These are phyloP conservation scores for Promerops cafer DNA, from an alignment of 2,113 vertebrate species.

Conservation along the genomic window DNA sequence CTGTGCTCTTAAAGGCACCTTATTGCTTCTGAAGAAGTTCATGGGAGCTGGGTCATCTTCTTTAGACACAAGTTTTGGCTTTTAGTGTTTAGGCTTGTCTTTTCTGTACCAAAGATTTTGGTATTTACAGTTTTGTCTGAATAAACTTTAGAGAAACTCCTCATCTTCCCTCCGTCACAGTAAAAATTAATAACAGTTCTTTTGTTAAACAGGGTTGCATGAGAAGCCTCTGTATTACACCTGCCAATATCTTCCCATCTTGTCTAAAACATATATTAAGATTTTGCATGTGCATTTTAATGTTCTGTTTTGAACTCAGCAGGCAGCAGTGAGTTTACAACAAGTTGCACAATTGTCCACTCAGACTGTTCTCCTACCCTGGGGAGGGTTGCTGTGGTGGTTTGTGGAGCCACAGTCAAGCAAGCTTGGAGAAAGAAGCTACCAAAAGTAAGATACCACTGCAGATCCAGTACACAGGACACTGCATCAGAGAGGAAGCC, in stretches of 20 bases:
- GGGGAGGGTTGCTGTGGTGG: fast-evolving
- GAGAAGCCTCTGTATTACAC: neutral
- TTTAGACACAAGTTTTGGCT: neutral
- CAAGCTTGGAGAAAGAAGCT: neutral
- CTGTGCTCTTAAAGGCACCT: fast-evolving
- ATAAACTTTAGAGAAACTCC: neutral
- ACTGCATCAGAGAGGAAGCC: fast-evolving
- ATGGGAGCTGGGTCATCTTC: neutral
- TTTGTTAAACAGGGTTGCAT: neutral
- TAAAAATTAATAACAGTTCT: neutral
- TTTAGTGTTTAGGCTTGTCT: neutral
- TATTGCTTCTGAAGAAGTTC: neutral
- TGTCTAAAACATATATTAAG: neutral
- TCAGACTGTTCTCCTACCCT: fast-evolving
- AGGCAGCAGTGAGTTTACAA: neutral
- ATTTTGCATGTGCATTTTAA: neutral
- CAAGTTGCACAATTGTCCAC: fast-evolving
- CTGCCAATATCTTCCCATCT: neutral
- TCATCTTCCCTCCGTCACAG: neutral
- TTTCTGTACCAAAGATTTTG: neutral
- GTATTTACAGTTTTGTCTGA: neutral
- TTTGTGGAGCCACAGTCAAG: neutral
- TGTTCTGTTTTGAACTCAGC: fast-evolving
- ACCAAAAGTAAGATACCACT: neutral
- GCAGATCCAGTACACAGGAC: neutral